Conservation (phyloP, 2,113 vertebrate species). For the Leptosomus discolor region DNA sequence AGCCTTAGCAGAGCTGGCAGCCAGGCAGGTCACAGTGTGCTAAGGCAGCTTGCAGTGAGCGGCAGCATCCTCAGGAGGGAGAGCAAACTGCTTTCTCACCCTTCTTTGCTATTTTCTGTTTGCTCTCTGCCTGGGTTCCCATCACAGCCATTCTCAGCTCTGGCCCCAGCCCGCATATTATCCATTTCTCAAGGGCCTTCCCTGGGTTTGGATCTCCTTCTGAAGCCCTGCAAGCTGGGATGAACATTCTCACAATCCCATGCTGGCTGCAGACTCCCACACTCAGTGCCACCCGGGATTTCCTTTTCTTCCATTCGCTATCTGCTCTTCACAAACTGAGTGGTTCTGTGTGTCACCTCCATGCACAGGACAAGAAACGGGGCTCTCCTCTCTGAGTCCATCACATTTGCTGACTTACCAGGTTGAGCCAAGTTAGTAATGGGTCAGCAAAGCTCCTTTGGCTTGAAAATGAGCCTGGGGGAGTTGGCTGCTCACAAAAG, state of each 20-base stretch:
- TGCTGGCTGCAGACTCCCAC: neutral
- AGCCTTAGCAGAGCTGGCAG: neutral
- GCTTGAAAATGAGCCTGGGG: neutral
- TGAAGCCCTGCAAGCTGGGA: neutral
- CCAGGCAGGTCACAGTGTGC: neutral
- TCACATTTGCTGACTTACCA: rapidly evolving
- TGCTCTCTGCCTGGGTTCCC: neutral
- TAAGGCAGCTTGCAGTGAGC: neutral
- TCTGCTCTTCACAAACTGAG: neutral
- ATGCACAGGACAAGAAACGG: rapidly evolving
- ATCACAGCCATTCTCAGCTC: neutral
- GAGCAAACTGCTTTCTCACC: neutral
- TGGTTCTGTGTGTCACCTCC: neutral
- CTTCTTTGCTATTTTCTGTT: neutral
- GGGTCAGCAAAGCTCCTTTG: neutral
- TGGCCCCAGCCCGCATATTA: neutral
- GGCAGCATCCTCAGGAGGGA: neutral
- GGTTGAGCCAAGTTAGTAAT: neutral
- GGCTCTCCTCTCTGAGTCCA: neutral
- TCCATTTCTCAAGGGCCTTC: neutral
- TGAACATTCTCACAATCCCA: neutral
- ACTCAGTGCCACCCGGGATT: neutral
- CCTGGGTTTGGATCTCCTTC: constrained; percentile 6
- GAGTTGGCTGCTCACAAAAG: neutral
- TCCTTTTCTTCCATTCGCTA: neutral